Evolutionary conservation across 2,113 vertebrate genomes (phyloP).

Genomic region (Tragulus kanchil): DNA sequence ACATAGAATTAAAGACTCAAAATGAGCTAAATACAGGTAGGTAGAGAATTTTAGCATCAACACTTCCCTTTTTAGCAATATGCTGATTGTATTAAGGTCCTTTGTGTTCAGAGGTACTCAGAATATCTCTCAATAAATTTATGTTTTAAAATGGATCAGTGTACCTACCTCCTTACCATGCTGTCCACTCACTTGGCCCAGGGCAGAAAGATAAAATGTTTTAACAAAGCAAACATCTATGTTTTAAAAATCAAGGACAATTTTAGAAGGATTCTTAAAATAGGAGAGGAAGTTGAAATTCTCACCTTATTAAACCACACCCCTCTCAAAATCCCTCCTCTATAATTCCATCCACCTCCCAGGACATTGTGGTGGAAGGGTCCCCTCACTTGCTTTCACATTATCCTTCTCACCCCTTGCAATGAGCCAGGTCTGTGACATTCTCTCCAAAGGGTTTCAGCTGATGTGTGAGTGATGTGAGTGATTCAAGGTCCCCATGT

Average conservation of each 20-base stretch:
- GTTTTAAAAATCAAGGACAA: not conserved
- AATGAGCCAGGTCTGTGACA: not conserved
- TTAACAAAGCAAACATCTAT: not conserved
- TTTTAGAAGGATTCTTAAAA: conserved; percentile 21
- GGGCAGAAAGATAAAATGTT: not conserved
- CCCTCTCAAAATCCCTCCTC: not conserved
- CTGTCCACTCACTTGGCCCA: not conserved
- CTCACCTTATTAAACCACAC: not conserved
- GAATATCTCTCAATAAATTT: conserved; percentile 50
- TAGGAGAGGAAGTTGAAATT: not conserved
- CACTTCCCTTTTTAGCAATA: conserved; percentile 61
- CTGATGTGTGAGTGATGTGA: not conserved
- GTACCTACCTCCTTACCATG: not conserved
- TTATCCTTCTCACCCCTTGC: not conserved
- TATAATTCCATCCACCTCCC: not conserved
- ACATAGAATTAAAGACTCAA: conserved; percentile 12
- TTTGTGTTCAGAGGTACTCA: conserved; percentile 45
- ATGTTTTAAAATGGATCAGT: too few relatives aligned
- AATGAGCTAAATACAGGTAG: conserved; percentile 18
- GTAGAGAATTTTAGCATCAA: conserved; percentile 44
- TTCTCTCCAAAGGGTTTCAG: not conserved
- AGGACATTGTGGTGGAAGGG: rapidly evolving
- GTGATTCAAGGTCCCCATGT: not conserved
- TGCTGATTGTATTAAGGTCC: conserved; percentile 42
- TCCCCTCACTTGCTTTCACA: not conserved